Conservation (phyloP, 2,797 vertebrate species). For the Esox masquinongy region DNA sequence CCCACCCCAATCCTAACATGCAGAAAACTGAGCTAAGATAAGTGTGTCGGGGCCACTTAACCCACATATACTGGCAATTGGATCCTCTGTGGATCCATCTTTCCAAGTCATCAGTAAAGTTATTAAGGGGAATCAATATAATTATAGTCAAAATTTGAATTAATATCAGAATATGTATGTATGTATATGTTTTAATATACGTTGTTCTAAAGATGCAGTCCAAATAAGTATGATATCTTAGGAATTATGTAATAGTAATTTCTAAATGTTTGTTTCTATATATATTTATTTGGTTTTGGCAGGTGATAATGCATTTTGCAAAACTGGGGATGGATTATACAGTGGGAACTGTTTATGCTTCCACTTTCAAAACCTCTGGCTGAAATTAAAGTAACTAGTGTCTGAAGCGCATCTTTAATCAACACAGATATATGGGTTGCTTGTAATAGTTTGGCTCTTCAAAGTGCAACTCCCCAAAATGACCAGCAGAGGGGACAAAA, state of each 20-base stretch:
- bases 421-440: not conserved
- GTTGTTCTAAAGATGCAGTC: too few species aligned
- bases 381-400: too few species aligned
- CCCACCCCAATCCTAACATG: not conserved
- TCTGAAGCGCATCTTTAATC: too few species aligned
- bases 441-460: not conserved
- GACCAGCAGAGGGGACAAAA: slow-evolving; percentile 53
- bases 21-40: not conserved
- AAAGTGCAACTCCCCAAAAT: not conserved
- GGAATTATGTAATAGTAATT: not conserved
- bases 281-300: not conserved
- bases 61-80: not conserved
- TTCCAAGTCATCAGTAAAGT: not conserved
- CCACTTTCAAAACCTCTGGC: too few species aligned
- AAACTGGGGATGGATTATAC: too few species aligned
- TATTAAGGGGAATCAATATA: not conserved
- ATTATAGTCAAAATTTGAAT: not conserved
- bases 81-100: not conserved
- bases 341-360: too few species aligned
- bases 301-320: too few species aligned
- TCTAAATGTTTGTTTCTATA: too few species aligned
- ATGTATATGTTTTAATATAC: too few species aligned
- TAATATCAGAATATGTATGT: not conserved
- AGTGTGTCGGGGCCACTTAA: not conserved
- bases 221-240: not conserved